These are phyloP conservation scores for Apamea epomidion DNA, from an alignment of 2,888 invertebrate genomes.

Conservation along the genomic window DNA sequence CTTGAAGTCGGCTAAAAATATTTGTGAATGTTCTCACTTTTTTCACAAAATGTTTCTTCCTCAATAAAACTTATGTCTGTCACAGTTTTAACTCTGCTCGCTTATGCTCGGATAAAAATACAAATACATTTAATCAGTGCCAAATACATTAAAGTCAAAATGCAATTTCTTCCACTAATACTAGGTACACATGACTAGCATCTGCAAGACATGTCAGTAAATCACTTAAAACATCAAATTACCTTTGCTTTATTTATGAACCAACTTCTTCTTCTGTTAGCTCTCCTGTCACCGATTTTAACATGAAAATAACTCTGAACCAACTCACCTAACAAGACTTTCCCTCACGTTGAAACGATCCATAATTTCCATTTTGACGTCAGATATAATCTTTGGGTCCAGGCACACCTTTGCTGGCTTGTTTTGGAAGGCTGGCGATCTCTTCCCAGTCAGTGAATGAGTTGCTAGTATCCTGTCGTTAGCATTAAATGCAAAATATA, in stretches of 20 bases:
- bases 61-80: background rate
- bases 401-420: conserved; percentile 88
- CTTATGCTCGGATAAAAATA: background rate
- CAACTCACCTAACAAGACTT: conserved; percentile 86
- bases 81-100: background rate
- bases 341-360: conserved; percentile 86
- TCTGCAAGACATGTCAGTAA: background rate
- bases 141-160: background rate
- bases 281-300: background rate
- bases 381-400: conserved; percentile 89
- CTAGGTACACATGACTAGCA: background rate
- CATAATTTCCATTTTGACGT: conserved; percentile 90
- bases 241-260: background rate
- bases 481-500: too few species aligned
- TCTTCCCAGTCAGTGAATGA: conserved; percentile 91
- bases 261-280: background rate
- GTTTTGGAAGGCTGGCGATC: conserved; percentile 89
- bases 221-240: background rate
- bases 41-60: background rate
- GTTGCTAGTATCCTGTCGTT: conserved; percentile 87
- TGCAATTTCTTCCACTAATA: background rate
- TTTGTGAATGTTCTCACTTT: conserved; percentile 20
- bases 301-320: background rate
- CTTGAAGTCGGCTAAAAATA: background rate
- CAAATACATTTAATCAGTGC: background rate